These are phyloP conservation scores for Saccostrea cuccullata DNA, from an alignment of 1,140 invertebrate genomes.

Conservation along the genomic window DNA sequence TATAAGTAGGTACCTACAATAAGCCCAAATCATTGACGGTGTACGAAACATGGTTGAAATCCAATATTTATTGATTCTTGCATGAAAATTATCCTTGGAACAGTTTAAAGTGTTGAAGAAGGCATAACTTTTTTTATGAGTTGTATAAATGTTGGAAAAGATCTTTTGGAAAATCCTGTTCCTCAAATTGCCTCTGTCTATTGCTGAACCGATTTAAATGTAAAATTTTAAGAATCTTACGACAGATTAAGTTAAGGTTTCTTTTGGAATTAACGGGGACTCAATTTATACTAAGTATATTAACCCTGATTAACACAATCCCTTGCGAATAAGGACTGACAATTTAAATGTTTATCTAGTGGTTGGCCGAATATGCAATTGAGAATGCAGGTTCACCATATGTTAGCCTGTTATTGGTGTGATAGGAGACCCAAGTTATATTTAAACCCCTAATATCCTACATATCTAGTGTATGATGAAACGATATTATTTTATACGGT, in stretches of 20 bases:
- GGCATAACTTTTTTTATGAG: neutral
- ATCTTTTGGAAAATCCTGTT: neutral
- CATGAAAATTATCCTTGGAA: neutral
- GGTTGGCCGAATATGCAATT: slow-evolving; percentile 7
- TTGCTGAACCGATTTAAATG: neutral
- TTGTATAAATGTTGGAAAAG: neutral
- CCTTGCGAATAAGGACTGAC: neutral
- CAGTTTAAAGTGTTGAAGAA: neutral
- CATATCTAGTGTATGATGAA: no score
- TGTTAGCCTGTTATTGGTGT: neutral
- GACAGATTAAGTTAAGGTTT: neutral
- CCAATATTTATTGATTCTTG: no score
- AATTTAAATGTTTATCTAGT: slow-evolving; percentile 18
- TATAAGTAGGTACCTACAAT: no score
- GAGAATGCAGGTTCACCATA: neutral
- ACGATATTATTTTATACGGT: no score
- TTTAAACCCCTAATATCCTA: no score
- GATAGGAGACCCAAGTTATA: no score
- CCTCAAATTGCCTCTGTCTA: neutral
- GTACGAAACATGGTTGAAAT: no score
- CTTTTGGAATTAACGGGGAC: neutral
- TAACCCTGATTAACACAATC: slow-evolving; percentile 1
- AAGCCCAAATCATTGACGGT: no score
- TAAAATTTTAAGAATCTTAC: neutral
- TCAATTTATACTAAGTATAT: neutral